Base-by-base conservation (phyloP, 2,888 invertebrate genomes). In the Cephus nigrinus region DNA sequence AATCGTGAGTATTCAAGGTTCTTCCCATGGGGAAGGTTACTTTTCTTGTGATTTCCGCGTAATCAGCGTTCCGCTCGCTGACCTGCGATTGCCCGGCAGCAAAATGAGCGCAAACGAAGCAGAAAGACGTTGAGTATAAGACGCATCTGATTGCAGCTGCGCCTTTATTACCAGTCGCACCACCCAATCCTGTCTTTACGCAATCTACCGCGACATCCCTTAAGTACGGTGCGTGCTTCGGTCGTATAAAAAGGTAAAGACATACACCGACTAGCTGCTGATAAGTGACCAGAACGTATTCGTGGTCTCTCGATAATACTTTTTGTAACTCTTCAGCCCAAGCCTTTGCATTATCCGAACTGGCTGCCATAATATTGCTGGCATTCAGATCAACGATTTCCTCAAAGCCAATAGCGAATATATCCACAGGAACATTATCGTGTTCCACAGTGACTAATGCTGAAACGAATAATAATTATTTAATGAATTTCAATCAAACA, bases 301-400 rank as follows among this genome's bases (percentile, higher is more conserved):
- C 95, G 81, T 94, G 93, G 92, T 98, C 97, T 82, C 98, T 94
- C 32, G 96, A 97, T 81, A 99, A 93, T 34, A 97, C 96, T 92
- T 98, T 98, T 90, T 98, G 96, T 81, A 99, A 93, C 92, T 99
- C 98, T 86, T 97, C 97, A 82, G 98, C 97, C 99, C 99, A 99
- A 77, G 96, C 95, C 92, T 95, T 96, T 76, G 98, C 98, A 93
- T 98, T 98, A 86, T 97, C 97, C 73, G 96, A 95, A 91, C 97
- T 96, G 35, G 98, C 98, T 83, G 98, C 98, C 93, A 99, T 96
- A 85, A 99, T 99, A 91, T 99, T 99, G 84, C 97, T 96, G 4
- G 99, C 99, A 93, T 98, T 99, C 83, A 99, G 93, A 92, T 99
- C 99, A 12, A 99, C 99, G 84, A 99, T 99, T 93, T 99, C 99